Base-by-base conservation (phyloP, 2,113 vertebrate genomes). In the Anser brachyrhynchus region DNA sequence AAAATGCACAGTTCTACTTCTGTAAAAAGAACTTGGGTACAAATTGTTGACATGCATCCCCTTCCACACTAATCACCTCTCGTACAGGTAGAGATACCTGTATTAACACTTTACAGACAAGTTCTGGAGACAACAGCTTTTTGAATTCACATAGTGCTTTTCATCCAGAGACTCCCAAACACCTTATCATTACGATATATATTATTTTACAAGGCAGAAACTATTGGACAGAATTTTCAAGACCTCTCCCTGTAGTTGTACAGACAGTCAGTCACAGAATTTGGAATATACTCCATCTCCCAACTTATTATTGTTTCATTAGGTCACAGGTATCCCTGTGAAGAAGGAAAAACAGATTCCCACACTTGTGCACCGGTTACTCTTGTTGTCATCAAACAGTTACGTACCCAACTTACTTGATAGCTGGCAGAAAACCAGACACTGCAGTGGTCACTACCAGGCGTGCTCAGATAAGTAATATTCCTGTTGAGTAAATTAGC, bases 401-500 rank as follows among this genome's bases (percentile, higher is more conserved):
- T 93, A n/a, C 54, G 62, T 83, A 80, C 17, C 58, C 17, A 4
- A 2, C 33, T 49, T 70, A 65, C 4, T 23, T 1, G 2, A 89
- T 61, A 88, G 20, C 65, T 92, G 92, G 79, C 76, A 92, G 43
- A 92, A 93, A 74, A 69, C 54, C 29, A 77, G 52, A 51, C 66
- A 51, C 37, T 41, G 52, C 77, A 46, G 54, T 73, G 74, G 95
- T 82, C 84, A 89, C 72, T 84, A 89, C 54, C 76, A 79, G 61
- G 15, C 13, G 18, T 70, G 20, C 55, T 91, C 77, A 74, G 74
- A 93, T 78, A 89, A 95, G 58, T 93, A 82, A 77, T 77, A 77
- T 83, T 91, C 62, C 75, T 77, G 11, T 79, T 74, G 89, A 79
- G 58, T 72, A 93, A 93, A 96, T 96, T 93, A 96, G 86, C 93